phyloP scores from a whole-genome alignment of 2,888 invertebrate genomes.

The Salticus scenicus region DNA sequence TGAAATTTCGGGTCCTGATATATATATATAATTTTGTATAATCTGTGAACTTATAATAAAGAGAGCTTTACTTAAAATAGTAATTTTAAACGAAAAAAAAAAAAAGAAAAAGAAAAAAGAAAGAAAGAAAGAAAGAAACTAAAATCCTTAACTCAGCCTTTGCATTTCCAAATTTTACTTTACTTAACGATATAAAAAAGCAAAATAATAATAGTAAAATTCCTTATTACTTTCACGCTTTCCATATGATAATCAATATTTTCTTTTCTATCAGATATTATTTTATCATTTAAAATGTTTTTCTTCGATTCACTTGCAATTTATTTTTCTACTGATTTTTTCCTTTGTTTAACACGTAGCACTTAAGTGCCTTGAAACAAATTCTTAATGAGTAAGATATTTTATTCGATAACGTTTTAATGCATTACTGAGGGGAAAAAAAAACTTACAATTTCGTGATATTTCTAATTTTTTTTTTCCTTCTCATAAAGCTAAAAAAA shows the following conservation, averaged over 20 bases:
- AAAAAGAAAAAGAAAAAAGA: too few relatives aligned
- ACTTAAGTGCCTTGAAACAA: not conserved
- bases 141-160: too few relatives aligned
- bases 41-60: too few relatives aligned
- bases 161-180: too few relatives aligned
- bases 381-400: slow-evolving; percentile 32
- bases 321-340: not conserved
- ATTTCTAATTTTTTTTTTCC: slow-evolving; percentile 25
- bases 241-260: not conserved
- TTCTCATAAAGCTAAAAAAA: slow-evolving; percentile 13
- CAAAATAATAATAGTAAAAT: not conserved
- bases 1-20: too few relatives aligned
- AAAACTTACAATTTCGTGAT: slow-evolving; percentile 28
- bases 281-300: not conserved
- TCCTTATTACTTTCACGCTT: not conserved
- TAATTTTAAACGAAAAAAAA: too few relatives aligned
- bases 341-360: slow-evolving; percentile 6
- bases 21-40: too few relatives aligned
- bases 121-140: too few relatives aligned
- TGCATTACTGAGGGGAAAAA: slow-evolving; percentile 17
- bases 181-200: too few relatives aligned
- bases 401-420: slow-evolving; percentile 38
- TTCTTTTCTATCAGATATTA: not conserved
- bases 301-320: not conserved
- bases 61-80: too few relatives aligned